phyloP scores from a whole-genome alignment of 2,888 invertebrate species.

The Plebejus melissa region DNA sequence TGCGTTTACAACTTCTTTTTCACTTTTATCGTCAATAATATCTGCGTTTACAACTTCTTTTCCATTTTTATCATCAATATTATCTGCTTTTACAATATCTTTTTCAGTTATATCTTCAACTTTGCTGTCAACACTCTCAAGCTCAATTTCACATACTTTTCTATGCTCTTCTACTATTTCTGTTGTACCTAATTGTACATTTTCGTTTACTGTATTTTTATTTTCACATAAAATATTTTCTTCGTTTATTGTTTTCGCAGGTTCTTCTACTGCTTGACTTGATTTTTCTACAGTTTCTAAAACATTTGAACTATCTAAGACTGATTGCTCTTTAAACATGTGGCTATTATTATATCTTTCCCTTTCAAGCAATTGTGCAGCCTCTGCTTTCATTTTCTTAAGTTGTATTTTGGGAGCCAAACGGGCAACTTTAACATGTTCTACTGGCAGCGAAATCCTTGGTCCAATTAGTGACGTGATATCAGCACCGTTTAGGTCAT shows the following conservation, averaged over 20 bases:
- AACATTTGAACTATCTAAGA: slow-evolving; percentile 38
- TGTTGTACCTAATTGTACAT: not conserved
- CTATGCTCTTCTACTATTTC: not conserved
- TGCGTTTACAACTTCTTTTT: no score
- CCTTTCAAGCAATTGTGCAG: slow-evolving; percentile 58
- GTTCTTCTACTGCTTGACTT: not conserved
- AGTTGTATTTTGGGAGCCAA: slow-evolving; percentile 75
- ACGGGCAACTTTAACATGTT: slow-evolving; percentile 77
- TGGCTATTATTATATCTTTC: slow-evolving; percentile 43
- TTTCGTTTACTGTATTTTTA: slow-evolving; percentile 1
- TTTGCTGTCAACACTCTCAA: slow-evolving; percentile 13
- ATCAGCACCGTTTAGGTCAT: slow-evolving; percentile 65
- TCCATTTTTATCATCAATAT: no score
- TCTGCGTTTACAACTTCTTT: no score
- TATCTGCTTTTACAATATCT: no score
- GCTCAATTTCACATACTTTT: slow-evolving; percentile 3
- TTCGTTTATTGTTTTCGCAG: slow-evolving; percentile 31
- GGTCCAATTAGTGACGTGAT: slow-evolving; percentile 60
- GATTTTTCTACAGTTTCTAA: slow-evolving; percentile 38
- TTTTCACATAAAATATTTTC: slow-evolving; percentile 23
- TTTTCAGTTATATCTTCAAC: not conserved
- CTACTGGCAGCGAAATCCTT: slow-evolving; percentile 64
- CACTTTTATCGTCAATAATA: no score
- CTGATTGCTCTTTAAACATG: slow-evolving; percentile 35
- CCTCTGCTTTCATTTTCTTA: slow-evolving; percentile 74